Conservation (phyloP, 2,888 invertebrate species). For the Onthophagus sagittarius region DNA sequence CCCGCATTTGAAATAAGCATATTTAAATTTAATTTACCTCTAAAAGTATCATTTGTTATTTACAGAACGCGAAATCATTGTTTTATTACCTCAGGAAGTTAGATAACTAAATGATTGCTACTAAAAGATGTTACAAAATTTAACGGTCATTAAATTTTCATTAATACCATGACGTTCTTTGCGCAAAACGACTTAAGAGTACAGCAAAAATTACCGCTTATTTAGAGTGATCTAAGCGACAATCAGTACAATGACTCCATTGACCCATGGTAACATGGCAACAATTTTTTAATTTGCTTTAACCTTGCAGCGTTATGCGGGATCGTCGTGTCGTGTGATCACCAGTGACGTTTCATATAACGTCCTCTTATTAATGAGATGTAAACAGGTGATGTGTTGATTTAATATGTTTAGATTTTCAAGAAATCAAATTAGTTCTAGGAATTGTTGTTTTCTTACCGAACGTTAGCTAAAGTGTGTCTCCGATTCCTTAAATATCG, state of each 20-base stretch:
- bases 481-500: conserved; percentile 80
- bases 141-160: background rate
- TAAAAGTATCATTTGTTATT: too few relatives aligned
- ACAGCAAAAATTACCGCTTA: background rate
- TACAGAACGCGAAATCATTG: background rate
- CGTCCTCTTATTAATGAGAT: background rate
- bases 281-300: background rate
- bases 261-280: background rate
- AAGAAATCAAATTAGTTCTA: too few relatives aligned
- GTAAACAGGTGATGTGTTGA: background rate
- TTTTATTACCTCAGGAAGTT: background rate
- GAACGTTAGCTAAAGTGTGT: conserved; percentile 88
- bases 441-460: conserved; percentile 60
- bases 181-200: background rate
- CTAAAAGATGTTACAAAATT: background rate
- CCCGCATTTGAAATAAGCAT: too few relatives aligned
- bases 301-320: background rate
- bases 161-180: background rate
- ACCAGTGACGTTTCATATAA: background rate
- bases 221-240: background rate
- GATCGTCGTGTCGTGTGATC: background rate
- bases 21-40: too few relatives aligned
- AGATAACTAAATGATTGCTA: background rate
- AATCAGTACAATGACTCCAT: background rate
- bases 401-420: too few relatives aligned